A percentile compares a stretch with the other conserved stretches of the same genome.
Evolutionary conservation across 2,797 vertebrate genomes (phyloP).

Genomic region (Nyctalus aviator): DNA sequence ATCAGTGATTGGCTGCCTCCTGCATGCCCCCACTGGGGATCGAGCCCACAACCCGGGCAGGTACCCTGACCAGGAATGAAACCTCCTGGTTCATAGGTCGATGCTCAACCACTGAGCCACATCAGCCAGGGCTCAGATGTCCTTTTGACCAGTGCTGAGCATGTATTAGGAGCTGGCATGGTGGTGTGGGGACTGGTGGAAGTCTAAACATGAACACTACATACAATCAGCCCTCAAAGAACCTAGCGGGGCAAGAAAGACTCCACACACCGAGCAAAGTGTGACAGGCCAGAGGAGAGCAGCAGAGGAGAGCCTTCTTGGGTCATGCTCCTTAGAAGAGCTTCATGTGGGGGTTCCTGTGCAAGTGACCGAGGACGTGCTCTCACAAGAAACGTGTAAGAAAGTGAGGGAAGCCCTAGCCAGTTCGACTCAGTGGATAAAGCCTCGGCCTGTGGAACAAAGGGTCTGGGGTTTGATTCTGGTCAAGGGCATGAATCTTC

Average conservation of each 20-base stretch:
- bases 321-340: neutral
- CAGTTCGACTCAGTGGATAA: too few relatives aligned
- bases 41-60: accelerated
- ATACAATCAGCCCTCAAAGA: neutral
- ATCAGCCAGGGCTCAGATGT: neutral
- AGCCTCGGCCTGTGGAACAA: too few relatives aligned
- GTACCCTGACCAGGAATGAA: too few relatives aligned
- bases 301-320: neutral
- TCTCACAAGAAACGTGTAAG: neutral
- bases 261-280: neutral
- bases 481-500: too few relatives aligned
- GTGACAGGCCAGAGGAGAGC: neutral
- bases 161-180: too few relatives aligned
- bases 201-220: neutral
- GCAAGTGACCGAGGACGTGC: neutral
- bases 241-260: neutral
- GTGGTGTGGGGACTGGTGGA: neutral
- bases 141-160: neutral
- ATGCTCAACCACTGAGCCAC: too few relatives aligned
- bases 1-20: too few relatives aligned
- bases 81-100: too few relatives aligned
- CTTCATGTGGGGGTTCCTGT: neutral
- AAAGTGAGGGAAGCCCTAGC: neutral
- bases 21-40: too few relatives aligned
- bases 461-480: too few relatives aligned